phyloP scores from a whole-genome alignment of 2,888 invertebrate species.

The Phymatocera aterrima region DNA sequence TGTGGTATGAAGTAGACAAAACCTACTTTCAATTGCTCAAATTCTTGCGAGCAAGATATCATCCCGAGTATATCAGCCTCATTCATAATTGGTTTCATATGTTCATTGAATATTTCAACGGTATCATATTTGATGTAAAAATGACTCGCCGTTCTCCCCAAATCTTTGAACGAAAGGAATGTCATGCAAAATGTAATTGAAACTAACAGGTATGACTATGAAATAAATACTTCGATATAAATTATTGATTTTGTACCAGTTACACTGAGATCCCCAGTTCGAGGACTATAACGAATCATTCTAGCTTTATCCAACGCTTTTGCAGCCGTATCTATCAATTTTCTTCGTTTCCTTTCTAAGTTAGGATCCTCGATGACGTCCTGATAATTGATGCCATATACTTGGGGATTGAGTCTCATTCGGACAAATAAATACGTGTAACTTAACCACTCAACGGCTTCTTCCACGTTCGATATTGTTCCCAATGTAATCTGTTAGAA shows the following conservation, averaged over 20 bases:
- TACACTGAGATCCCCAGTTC: constrained; percentile 87
- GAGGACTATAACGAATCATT: constrained; percentile 94
- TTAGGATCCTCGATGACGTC: constrained; percentile 86
- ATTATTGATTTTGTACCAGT: constrained; percentile 75
- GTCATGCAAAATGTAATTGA: constrained; percentile 11
- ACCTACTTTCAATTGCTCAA: constrained; percentile 92
- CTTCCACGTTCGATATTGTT: constrained; percentile 96
- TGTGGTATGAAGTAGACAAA: not conserved
- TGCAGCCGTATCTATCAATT: constrained; percentile 88
- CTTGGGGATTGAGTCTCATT: constrained; percentile 93
- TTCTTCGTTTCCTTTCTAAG: constrained; percentile 85
- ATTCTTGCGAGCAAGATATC: constrained; percentile 95
- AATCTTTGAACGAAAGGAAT: constrained; percentile 77
- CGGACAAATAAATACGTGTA: constrained; percentile 97
- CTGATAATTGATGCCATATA: constrained; percentile 82
- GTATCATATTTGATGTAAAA: constrained; percentile 98
- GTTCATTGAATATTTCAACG: constrained; percentile 93
- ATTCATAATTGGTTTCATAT: constrained; percentile 87
- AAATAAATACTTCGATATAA: not conserved
- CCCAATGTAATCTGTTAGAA: constrained; percentile 87
- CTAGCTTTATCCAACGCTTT: constrained; percentile 91
- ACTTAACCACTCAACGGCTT: constrained; percentile 98
- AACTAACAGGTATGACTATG: not conserved
- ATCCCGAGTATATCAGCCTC: constrained; percentile 92
- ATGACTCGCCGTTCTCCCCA: constrained; percentile 97